Evolutionary conservation across 2,113 vertebrate species (phyloP).

Genomic region (Prunella himalayana): DNA sequence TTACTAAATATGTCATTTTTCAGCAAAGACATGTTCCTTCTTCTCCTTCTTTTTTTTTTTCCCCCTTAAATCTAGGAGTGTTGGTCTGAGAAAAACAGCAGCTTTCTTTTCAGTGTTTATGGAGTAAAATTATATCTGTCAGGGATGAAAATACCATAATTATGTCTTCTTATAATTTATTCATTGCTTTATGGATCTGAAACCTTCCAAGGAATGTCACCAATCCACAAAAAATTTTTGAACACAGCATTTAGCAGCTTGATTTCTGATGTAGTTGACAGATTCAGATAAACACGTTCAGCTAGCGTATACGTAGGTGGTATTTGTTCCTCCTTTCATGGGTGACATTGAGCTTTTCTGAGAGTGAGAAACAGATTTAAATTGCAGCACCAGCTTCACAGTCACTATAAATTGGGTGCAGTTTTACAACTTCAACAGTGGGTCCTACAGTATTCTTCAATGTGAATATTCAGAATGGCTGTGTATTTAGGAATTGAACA

Average conservation of each 20-base stretch:
- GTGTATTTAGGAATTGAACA: not conserved
- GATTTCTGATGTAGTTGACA: conserved; percentile 66
- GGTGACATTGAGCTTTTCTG: not conserved
- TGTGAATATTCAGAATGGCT: not conserved
- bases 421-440: not conserved
- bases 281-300: conserved; percentile 54
- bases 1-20: conserved; percentile 64
- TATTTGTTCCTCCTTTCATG: not conserved
- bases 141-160: conserved; percentile 74
- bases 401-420: not conserved
- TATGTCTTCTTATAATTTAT: conserved; percentile 75
- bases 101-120: conserved; percentile 57
- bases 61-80: not conserved
- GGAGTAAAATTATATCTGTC: conserved; percentile 70
- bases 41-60: not conserved
- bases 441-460: not conserved
- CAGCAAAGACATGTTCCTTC: conserved; percentile 10
- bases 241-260: conserved; percentile 58
- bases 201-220: conserved; percentile 64
- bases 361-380: not conserved
- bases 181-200: conserved; percentile 71
- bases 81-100: conserved; percentile 33
- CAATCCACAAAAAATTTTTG: conserved; percentile 65
- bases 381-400: not conserved
- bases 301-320: not conserved